These are phyloP conservation scores for Ariopsis seemanni DNA, from an alignment of 2,113 vertebrate genomes.

Conservation along the genomic window DNA sequence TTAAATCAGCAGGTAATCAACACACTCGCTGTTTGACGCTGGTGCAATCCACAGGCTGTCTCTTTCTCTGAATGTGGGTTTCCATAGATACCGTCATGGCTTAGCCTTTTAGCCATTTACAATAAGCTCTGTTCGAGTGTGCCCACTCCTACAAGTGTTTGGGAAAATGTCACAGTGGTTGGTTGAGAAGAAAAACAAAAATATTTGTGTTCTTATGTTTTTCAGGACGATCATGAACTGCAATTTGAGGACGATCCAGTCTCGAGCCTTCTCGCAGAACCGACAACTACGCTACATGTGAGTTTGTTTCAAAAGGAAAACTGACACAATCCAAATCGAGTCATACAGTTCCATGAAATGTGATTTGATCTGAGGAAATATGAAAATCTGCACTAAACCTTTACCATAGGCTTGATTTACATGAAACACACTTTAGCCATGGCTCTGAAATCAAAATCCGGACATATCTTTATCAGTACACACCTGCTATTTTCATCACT, in stretches of 20 bases:
- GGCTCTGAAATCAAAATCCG: not conserved
- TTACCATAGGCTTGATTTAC: not conserved
- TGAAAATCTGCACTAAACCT: not conserved
- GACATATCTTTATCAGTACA: not conserved
- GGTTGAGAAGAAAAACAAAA: not conserved
- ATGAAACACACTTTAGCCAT: not conserved
- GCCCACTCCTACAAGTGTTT: not conserved
- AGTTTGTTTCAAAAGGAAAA: conserved; percentile 63
- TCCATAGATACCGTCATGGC: conserved; percentile 34
- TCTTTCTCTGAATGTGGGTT: not conserved
- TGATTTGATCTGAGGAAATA: not conserved
- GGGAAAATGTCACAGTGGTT: conserved; percentile 13
- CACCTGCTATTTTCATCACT: not conserved
- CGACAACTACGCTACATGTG: conserved; percentile 91
- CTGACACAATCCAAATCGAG: not conserved
- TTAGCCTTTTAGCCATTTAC: conserved; percentile 19
- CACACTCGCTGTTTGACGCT: conserved; percentile 13
- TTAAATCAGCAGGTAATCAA: conserved; percentile 46
- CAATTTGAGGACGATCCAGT: conserved; percentile 83
- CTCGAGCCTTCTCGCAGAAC: conserved; percentile 89
- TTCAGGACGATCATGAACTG: conserved; percentile 89
- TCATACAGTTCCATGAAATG: not conserved
- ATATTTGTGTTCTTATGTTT: conserved; percentile 45
- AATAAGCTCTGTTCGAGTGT: not conserved
- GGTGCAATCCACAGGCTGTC: conserved; percentile 32